phyloP scores from a whole-genome alignment of 2,797 vertebrate species.

The Xiphorhynchus erythropygius region DNA sequence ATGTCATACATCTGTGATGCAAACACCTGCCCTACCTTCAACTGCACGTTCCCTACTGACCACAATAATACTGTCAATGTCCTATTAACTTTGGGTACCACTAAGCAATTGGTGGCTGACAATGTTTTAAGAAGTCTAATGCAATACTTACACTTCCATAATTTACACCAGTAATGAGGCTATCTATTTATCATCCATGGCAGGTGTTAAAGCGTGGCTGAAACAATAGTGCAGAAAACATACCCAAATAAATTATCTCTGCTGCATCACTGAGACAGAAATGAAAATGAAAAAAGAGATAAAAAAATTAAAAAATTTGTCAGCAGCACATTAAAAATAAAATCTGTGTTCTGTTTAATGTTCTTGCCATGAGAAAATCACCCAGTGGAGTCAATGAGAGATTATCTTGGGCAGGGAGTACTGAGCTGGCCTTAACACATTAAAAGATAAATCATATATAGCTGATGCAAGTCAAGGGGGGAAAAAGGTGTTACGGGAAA shows the following conservation, averaged over 20 bases:
- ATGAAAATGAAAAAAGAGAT: neutral
- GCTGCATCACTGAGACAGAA: neutral
- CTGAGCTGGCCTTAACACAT: slow-evolving; percentile 35
- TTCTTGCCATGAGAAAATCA: slow-evolving; percentile 36
- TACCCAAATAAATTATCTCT: neutral
- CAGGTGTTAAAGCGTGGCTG: neutral
- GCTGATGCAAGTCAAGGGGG: neutral
- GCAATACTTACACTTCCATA: neutral
- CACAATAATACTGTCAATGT: neutral
- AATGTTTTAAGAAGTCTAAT: neutral
- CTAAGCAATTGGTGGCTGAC: neutral
- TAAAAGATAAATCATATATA: slow-evolving; percentile 58
- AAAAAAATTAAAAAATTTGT: neutral
- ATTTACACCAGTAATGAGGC: neutral
- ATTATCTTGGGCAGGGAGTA: slow-evolving; percentile 31
- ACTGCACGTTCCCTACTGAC: neutral
- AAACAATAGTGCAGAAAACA: neutral
- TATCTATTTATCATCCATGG: neutral
- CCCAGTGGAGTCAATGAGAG: slow-evolving; percentile 30
- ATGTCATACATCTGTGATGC: neutral
- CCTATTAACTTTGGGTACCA: neutral
- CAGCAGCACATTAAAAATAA: neutral
- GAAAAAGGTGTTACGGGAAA: neutral
- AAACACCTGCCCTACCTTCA: neutral
- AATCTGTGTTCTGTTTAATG: neutral